Conservation (phyloP, 2,113 vertebrate species). For the Notarius quadriscutis region DNA sequence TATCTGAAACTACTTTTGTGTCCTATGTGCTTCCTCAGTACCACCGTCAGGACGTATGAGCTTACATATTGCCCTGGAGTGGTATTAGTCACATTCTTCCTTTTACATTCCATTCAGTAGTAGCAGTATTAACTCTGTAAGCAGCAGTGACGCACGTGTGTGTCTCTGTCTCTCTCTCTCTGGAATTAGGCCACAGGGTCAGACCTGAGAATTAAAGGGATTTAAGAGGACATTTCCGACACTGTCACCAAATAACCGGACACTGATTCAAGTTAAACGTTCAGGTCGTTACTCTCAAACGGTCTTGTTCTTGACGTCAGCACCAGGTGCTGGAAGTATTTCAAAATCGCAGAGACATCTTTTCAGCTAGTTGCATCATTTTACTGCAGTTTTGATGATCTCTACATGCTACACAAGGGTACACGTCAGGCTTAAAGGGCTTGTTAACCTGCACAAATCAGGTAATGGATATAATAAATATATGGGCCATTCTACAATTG, state of each 20-base stretch:
- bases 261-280: neutral
- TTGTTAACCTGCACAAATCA: neutral
- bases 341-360: neutral
- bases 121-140: slow-evolving; percentile 49
- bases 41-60: neutral
- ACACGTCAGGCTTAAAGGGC: neutral
- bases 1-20: neutral
- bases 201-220: neutral
- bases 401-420: neutral
- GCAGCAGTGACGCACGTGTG: neutral
- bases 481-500: no score
- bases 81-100: slow-evolving; percentile 30
- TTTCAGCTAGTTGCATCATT: neutral
- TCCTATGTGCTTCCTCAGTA: neutral
- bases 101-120: slow-evolving; percentile 44
- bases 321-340: neutral
- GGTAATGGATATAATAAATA: no score
- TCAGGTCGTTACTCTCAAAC: neutral
- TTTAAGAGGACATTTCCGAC: slow-evolving; percentile 22
- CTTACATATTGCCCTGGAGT: neutral
- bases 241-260: neutral
- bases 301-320: neutral
- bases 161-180: neutral
- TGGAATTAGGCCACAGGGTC: slow-evolving; percentile 29
- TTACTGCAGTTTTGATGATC: neutral